Evolutionary conservation across 2,113 vertebrate species (phyloP), one percentile per base, ranked within the genome.

Genomic region (Apeltes quadracus): DNA sequence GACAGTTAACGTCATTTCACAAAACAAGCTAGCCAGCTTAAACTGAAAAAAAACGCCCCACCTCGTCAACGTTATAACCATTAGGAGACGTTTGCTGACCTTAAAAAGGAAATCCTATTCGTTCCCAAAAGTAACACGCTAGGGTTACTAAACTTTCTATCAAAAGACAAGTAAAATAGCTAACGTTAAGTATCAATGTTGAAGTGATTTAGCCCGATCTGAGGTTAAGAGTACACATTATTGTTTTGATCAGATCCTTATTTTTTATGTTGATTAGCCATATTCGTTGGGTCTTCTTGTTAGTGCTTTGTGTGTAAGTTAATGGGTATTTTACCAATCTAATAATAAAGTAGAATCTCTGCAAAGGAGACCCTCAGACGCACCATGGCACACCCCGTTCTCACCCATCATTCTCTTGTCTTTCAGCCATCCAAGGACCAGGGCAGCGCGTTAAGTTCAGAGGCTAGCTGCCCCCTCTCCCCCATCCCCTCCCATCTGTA

Each of bases 381-480:
- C 29, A 59, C 38, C 56, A 1, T 62, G 5, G 16, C n/a, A 44
- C 16, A 8, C 44, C 18, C 44, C 13, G 29, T 44, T 15, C 8
- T 73, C 25, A 51, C 6, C 12, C 22, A 18, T 38, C 13, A 9
- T 13, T 43, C 13, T 69, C 2, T 39, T 72, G 23, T 83, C 27
- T 74, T 68, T 34, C 75, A 88, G 84, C 41, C 51, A 54, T 84
- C 79, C 86, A 69, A 61, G 58, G 67, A 72, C 66, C 55, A 55
- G 76, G 65, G 69, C 81, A 84, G 51, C 36, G 61, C 75, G 79
- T 66, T 82, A 79, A 76, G n/a, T 79, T 82, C 70, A 86, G 78
- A 74, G 78, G 80, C 76, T 88, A 88, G 83, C 70, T 59, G 76
- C 25, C 70, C 56, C 32, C 65, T 7, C 32, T 6, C 32, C 32